Evolutionary conservation across 92 coral and sea anemone genomes (phyloP).

Genomic region (Porites rus): DNA sequence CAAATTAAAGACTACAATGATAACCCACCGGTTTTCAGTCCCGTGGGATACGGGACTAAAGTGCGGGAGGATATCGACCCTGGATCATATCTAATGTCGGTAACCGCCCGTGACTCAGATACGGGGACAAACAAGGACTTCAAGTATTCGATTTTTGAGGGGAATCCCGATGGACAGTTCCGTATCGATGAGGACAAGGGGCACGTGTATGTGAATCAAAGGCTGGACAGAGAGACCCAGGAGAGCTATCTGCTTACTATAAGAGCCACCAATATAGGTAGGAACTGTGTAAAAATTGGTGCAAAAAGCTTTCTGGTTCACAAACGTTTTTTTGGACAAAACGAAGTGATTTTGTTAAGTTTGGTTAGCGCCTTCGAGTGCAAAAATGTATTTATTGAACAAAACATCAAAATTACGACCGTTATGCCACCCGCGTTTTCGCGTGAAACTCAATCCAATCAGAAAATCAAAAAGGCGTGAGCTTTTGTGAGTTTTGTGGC

Average conservation of each 20-base stretch:
- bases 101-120: slow-evolving; percentile 78
- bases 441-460: too few species aligned
- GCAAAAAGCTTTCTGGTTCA: neutral
- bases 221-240: slow-evolving; percentile 81
- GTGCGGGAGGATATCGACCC: slow-evolving; percentile 76
- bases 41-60: slow-evolving; percentile 59
- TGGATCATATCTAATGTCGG: slow-evolving; percentile 63
- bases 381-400: too few species aligned
- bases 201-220: slow-evolving; percentile 66
- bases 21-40: slow-evolving; percentile 83
- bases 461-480: too few species aligned
- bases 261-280: slow-evolving; percentile 90
- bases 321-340: too few species aligned
- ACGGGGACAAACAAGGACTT: slow-evolving; percentile 78
- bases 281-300: neutral
- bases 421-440: too few species aligned
- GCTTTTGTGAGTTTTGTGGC: too few species aligned
- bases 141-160: slow-evolving; percentile 77
- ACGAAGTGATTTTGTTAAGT: too few species aligned
- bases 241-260: slow-evolving; percentile 67
- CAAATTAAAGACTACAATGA: slow-evolving; percentile 84
- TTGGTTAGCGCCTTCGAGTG: too few species aligned
- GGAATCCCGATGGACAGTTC: slow-evolving; percentile 77
- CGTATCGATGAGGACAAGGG: slow-evolving; percentile 77
- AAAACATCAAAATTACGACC: too few species aligned